Conservation (phyloP, 2,113 vertebrate genomes). For the Ariopsis seemanni region DNA sequence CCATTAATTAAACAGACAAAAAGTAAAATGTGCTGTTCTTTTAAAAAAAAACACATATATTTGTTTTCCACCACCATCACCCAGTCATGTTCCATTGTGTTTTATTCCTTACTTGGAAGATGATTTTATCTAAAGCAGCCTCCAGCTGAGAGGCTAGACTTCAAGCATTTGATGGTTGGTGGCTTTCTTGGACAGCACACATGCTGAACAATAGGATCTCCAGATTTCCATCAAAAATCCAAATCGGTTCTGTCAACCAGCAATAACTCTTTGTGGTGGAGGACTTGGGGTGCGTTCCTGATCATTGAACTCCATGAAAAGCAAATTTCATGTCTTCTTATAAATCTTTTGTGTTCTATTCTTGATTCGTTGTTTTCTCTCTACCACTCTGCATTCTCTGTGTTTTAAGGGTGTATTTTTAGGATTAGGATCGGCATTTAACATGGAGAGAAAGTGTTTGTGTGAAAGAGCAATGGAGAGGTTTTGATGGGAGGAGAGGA, state of each 20-base stretch:
- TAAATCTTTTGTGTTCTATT: neutral
- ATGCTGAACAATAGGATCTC: neutral
- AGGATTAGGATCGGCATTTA: neutral
- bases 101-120: too few species aligned
- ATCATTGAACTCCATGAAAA: neutral
- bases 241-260: neutral
- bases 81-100: too few species aligned
- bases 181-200: neutral
- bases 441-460: neutral
- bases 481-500: neutral
- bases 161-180: neutral
- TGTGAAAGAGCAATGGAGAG: neutral
- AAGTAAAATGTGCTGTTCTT: neutral
- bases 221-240: neutral
- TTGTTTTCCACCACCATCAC: neutral
- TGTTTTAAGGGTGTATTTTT: neutral
- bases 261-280: neutral
- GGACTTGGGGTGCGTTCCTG: neutral
- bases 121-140: too few species aligned
- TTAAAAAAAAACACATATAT: neutral
- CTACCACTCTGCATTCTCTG: neutral
- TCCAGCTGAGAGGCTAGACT: too few species aligned
- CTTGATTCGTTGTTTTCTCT: neutral
- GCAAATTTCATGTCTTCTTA: neutral
- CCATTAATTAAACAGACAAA: too few species aligned